Base-by-base conservation (phyloP, 2,888 invertebrate species). In the Prenolepis imparis region DNA sequence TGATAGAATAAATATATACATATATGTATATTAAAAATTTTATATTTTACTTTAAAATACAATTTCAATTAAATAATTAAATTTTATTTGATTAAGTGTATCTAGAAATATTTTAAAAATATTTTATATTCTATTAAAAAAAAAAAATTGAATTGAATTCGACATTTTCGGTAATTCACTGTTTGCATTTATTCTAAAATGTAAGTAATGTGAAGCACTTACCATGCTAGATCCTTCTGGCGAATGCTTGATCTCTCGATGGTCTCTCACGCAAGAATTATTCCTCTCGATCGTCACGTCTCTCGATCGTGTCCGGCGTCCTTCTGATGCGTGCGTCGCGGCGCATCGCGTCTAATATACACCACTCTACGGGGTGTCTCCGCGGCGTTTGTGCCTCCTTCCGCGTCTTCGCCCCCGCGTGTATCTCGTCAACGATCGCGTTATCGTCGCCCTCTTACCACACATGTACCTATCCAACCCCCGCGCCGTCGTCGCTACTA, bases 351-450 rank as follows among this genome's bases (percentile, higher is more conserved):
- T 93, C 92, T 94, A 94, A 94, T 94, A 94, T 94, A 93, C 90
- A 93, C 92, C 90, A 91, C 92, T 86, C 93, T 86, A 86, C 90
- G 92, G 78, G 92, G 92, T 90, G 93, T 92, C 91, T 92, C 91
- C 92, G 83, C 83, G 85, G 77, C 78, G 67, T 84, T 95, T 94
- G 68, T 63, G 70, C 89, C 87, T 86, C 89, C 48, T n/a, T 48
- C 48, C 48, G 48, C 84, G 86, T 86, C 88, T 87, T 86, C 83
- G 80, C 85, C 84, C 84, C 74, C 87, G 84, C 82, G 81, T 75
- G 57, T 52, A 44, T n/a, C 95, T 95, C 95, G 59, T 81, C 95
- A 95, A 95, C 95, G 78, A 80, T 72, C 72, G 86, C 77, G 85
- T 87, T 89, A 87, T 88, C 86, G 77, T 78, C 81, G 72, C 52